Conservation (phyloP, 2,888 invertebrate genomes). For the Chelonus formosanus region DNA sequence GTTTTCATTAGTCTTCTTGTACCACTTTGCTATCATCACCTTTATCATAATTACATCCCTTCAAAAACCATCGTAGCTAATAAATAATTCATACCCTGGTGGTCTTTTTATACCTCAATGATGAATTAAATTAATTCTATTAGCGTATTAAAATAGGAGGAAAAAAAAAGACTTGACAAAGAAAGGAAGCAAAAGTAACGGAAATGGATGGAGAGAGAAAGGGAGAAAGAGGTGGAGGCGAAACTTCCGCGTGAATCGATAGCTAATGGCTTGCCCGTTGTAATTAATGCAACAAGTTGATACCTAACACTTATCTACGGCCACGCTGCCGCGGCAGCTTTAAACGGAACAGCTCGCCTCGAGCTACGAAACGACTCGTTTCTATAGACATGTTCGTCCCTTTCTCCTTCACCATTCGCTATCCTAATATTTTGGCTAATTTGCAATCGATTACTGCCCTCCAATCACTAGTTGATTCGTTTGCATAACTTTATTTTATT, state of each 20-base stretch:
- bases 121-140: background rate
- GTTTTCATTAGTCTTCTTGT: constrained; percentile 27
- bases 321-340: constrained; percentile 43
- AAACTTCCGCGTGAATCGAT: constrained; percentile 59
- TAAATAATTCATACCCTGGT: constrained; percentile 12
- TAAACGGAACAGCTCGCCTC: constrained; percentile 45
- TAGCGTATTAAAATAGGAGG: constrained; percentile 1
- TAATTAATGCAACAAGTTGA: constrained; percentile 66
- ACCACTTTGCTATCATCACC: constrained; percentile 21
- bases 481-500: constrained; percentile 1
- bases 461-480: constrained; percentile 19
- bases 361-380: constrained; percentile 42
- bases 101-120: background rate
- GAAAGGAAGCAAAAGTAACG: background rate
- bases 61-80: constrained; percentile 2
- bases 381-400: constrained; percentile 32
- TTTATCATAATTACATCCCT: constrained; percentile 18
- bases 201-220: constrained; percentile 46
- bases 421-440: constrained; percentile 30
- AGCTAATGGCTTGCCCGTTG: constrained; percentile 61
- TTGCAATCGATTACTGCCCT: constrained; percentile 37
- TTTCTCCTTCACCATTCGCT: constrained; percentile 12
- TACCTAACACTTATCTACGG: constrained; percentile 61
- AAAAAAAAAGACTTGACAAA: background rate
- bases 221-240: constrained; percentile 50